Percentiles rank a stretch among this genome's conserved stretches.
Conservation (phyloP, 2,888 invertebrate species). For the Drosophila peninsularis region DNA sequence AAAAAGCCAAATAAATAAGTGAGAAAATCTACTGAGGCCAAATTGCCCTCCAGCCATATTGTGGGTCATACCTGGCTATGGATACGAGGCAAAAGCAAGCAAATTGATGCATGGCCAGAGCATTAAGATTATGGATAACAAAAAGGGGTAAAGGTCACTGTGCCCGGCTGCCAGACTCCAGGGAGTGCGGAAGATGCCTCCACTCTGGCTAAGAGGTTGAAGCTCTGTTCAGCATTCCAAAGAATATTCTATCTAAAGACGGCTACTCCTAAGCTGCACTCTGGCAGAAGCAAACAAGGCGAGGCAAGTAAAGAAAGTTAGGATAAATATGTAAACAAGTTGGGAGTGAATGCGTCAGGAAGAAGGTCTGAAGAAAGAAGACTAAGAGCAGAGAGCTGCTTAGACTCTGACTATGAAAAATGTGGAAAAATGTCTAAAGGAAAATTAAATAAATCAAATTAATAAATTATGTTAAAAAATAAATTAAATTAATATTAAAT, state of each 20-base stretch:
- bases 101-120: neutral
- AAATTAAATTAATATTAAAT: neutral
- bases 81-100: neutral
- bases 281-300: neutral
- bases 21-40: conserved; percentile 30
- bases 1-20: conserved; percentile 53
- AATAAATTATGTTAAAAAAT: neutral
- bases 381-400: conserved; percentile 8
- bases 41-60: conserved; percentile 20
- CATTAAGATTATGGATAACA: conserved; percentile 1
- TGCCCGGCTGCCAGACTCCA: neutral
- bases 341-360: conserved; percentile 31
- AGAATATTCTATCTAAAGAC: conserved; percentile 35
- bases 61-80: conserved; percentile 7
- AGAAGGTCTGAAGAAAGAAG: conserved; percentile 9
- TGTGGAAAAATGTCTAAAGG: neutral
- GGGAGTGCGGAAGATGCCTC: neutral
- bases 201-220: neutral
- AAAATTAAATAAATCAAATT: neutral
- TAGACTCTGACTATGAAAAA: neutral
- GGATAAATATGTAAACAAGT: conserved; percentile 55
- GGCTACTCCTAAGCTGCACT: neutral
- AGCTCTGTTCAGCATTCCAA: too few species aligned
- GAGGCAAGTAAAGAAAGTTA: neutral
- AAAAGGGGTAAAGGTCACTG: conserved; percentile 7